These are phyloP conservation scores for Chrysomela aeneicollis DNA, from an alignment of 2,888 invertebrate species.

Conservation along the genomic window DNA sequence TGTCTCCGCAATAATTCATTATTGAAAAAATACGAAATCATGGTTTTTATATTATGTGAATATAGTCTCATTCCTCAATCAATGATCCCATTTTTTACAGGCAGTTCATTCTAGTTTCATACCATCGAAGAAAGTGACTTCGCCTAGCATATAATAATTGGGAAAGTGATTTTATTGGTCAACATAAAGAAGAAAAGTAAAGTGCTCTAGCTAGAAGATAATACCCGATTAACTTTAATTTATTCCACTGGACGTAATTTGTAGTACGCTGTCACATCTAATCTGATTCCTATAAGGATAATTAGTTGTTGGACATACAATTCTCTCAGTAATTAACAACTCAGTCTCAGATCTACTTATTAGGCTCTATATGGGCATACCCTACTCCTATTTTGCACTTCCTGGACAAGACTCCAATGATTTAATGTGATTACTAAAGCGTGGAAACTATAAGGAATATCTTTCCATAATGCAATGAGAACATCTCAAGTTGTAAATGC, in stretches of 20 bases:
- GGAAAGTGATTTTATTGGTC: slow-evolving; percentile 46
- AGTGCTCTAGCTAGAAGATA: slow-evolving; percentile 26
- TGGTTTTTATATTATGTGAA: no score
- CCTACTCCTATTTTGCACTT: slow-evolving; percentile 30
- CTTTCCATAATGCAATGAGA: neutral
- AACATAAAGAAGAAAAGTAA: slow-evolving; percentile 36
- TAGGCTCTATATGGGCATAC: slow-evolving; percentile 32
- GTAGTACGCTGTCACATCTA: slow-evolving; percentile 27
- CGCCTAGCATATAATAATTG: slow-evolving; percentile 44
- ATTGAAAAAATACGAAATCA: no score
- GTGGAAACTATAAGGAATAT: slow-evolving; percentile 12
- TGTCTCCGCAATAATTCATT: no score
- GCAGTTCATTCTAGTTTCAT: slow-evolving; percentile 17
- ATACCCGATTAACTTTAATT: slow-evolving; percentile 34
- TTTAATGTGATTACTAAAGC: slow-evolving; percentile 10
- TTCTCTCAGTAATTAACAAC: slow-evolving; percentile 30
- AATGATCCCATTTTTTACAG: neutral
- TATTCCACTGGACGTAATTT: slow-evolving; percentile 34
- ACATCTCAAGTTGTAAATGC: neutral
- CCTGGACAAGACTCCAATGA: slow-evolving; percentile 21
- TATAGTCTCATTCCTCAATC: neutral
- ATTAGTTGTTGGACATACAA: slow-evolving; percentile 33
- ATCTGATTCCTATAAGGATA: slow-evolving; percentile 34
- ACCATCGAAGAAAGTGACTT: slow-evolving; percentile 44
- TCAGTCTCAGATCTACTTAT: slow-evolving; percentile 33